A percentile compares a stretch with the other conserved stretches of the same genome.
phyloP scores from a whole-genome alignment of 2,113 vertebrate genomes.

The Crotalus viridis region DNA sequence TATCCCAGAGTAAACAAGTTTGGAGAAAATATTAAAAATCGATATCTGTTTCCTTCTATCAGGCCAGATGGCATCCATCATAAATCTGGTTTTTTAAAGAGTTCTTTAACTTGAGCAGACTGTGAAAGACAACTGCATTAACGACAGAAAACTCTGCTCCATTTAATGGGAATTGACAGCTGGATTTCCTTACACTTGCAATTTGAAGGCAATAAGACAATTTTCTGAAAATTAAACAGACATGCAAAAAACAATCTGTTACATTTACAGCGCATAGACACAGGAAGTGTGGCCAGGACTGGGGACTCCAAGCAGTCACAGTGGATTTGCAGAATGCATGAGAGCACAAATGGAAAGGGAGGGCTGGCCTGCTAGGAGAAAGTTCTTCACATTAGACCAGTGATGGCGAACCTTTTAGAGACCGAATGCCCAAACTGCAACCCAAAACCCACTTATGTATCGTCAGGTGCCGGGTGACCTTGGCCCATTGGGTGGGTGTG shows the following conservation, averaged over 20 bases:
- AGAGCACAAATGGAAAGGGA: not conserved
- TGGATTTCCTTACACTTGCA: conserved; percentile 65
- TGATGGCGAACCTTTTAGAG: too few species aligned
- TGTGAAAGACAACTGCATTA: conserved; percentile 69
- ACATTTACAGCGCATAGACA: conserved; percentile 37
- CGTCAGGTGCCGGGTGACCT: too few species aligned
- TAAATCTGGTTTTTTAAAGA: conserved; percentile 79
- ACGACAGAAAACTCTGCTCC: conserved; percentile 48
- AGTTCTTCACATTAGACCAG: not conserved
- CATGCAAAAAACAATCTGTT: conserved; percentile 49
- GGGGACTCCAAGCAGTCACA: conserved; percentile 21
- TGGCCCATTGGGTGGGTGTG: too few species aligned
- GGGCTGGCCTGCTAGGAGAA: not conserved
- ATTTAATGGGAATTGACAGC: conserved; percentile 58
- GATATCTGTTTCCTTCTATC: conserved; percentile 91
- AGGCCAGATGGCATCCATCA: conserved; percentile 83
- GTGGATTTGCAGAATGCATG: conserved; percentile 30
- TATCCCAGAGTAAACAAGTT: conserved; percentile 87
- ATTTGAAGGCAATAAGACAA: conserved; percentile 56
- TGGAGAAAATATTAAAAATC: conserved; percentile 91
- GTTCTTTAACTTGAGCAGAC: conserved; percentile 70
- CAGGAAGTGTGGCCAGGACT: conserved; percentile 42
- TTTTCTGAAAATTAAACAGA: conserved; percentile 68
- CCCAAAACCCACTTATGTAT: too few species aligned
- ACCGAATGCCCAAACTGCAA: too few species aligned